Evolutionary conservation across 2,797 vertebrate species (phyloP).

Genomic region (Lagocephalus sceleratus): DNA sequence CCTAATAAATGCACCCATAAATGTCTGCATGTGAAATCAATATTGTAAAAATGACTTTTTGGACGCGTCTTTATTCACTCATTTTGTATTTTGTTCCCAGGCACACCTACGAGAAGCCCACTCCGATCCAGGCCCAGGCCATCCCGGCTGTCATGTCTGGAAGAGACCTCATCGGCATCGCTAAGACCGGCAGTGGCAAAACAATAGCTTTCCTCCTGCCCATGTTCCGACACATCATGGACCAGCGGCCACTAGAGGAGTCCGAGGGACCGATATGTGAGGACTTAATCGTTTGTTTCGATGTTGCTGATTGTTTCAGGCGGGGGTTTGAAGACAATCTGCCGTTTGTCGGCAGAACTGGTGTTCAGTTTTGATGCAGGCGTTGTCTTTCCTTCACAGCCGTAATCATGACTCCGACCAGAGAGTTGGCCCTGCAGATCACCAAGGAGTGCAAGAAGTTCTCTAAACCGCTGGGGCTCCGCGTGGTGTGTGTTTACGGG

Average conservation of each 20-base stretch:
- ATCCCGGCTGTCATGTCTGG: slow-evolving; percentile 97
- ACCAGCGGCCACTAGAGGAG: slow-evolving; percentile 93
- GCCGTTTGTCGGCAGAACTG: no score
- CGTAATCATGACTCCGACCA: slow-evolving; percentile 96
- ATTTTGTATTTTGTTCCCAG: slow-evolving; percentile 55
- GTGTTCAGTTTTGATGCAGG: background rate
- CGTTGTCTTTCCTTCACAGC: slow-evolving; percentile 65
- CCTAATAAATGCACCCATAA: no score
- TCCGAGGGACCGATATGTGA: slow-evolving; percentile 93
- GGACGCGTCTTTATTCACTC: background rate
- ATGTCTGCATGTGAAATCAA: no score
- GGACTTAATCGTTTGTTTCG: slow-evolving; percentile 1
- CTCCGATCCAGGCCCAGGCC: slow-evolving; percentile 94
- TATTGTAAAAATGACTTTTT: no score
- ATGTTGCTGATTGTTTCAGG: no score
- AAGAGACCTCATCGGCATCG: slow-evolving; percentile 95
- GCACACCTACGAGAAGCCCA: slow-evolving; percentile 94
- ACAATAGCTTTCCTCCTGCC: slow-evolving; percentile 97
- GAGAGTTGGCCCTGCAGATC: slow-evolving; percentile 96
- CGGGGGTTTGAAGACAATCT: no score
- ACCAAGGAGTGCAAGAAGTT: slow-evolving; percentile 99
- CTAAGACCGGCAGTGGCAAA: slow-evolving; percentile 98
- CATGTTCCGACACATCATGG: slow-evolving; percentile 99
- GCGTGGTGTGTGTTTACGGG: slow-evolving; percentile 98
- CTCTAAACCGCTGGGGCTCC: slow-evolving; percentile 89